Conservation (phyloP, 1,140 invertebrate species). For the Trinorchestia longiramus region DNA sequence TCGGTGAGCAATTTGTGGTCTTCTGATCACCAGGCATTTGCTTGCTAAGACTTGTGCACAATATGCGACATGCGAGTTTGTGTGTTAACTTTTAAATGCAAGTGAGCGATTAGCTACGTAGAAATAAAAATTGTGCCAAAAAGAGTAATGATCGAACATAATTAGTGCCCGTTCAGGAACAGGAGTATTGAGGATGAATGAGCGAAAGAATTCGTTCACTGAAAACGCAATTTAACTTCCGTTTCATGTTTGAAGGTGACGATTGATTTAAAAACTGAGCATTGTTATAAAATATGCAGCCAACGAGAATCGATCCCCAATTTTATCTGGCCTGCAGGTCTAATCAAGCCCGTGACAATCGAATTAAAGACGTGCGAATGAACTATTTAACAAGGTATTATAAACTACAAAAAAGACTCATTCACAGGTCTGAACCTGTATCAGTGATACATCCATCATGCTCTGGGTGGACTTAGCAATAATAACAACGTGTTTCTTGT, state of each 20-base stretch:
- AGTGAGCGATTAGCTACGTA: no score
- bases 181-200: neutral
- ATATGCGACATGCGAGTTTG: no score
- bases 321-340: neutral
- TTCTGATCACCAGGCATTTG: no score
- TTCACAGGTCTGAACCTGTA: no score
- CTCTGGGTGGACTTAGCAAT: no score
- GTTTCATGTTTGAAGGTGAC: neutral
- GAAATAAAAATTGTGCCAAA: no score
- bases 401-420: neutral
- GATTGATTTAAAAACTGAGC: neutral
- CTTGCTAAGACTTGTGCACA: no score
- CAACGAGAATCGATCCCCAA: neutral
- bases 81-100: no score
- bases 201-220: no score
- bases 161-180: neutral
- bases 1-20: no score
- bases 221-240: neutral
- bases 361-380: neutral
- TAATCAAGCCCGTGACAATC: neutral
- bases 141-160: neutral
- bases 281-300: neutral
- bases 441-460: no score
- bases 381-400: neutral
- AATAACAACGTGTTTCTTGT: no score